Evolutionary conservation across 92 coral and sea anemone species (phyloP).

Genomic region (Hydrozoanthus gracilis): DNA sequence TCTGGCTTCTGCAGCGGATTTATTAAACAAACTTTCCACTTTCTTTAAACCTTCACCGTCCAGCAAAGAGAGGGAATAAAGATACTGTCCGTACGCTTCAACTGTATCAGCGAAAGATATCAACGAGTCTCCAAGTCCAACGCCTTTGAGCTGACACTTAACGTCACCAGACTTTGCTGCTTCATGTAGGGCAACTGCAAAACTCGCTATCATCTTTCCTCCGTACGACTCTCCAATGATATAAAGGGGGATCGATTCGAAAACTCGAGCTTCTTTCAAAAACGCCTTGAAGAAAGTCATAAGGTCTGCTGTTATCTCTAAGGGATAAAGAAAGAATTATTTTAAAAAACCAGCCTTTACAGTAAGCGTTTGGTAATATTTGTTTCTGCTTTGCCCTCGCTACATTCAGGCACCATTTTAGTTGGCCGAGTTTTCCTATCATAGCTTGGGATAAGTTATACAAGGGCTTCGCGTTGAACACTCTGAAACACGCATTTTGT

Average conservation of each 20-base stretch:
- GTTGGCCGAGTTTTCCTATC: no score
- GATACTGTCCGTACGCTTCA: constrained; percentile 70
- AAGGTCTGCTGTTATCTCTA: constrained; percentile 77
- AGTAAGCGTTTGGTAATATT: no score
- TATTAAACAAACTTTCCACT: constrained; percentile 42
- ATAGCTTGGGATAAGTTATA: no score
- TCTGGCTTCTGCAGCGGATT: constrained; percentile 60
- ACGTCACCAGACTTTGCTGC: constrained; percentile 56
- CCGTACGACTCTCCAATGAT: constrained; percentile 85
- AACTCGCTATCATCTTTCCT: constrained; percentile 81
- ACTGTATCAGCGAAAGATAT: constrained; percentile 74
- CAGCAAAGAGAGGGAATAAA: constrained; percentile 73
- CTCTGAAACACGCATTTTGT: no score
- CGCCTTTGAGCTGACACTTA: constrained; percentile 67
- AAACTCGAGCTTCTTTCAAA: constrained; percentile 67
- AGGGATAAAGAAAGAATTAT: background rate
- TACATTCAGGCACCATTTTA: no score
- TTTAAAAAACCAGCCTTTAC: no score
- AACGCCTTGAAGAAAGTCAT: constrained; percentile 66
- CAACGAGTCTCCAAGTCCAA: constrained; percentile 79
- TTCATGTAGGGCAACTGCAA: constrained; percentile 64
- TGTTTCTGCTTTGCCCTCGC: no score
- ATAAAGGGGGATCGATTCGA: constrained; percentile 66
- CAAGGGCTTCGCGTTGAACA: no score
- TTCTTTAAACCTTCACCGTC: constrained; percentile 55